Conservation (phyloP, 2,888 invertebrate genomes). For the Lycocerus yunnanus region DNA sequence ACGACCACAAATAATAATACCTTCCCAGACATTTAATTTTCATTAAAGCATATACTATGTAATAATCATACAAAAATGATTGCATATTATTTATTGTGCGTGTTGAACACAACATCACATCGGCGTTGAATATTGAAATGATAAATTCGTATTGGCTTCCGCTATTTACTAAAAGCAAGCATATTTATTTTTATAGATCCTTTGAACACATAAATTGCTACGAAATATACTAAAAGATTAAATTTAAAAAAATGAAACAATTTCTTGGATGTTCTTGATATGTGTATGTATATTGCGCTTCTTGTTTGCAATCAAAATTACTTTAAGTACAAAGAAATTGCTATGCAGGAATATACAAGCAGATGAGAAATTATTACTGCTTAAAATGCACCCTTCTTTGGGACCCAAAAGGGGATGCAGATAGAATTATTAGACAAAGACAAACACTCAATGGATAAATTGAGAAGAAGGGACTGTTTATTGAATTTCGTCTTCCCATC, state of each 20-base stretch:
- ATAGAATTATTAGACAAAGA: constrained; percentile 17
- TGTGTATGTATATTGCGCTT: not conserved
- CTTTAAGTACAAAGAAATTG: not conserved
- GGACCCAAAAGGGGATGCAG: not conserved
- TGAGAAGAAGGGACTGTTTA: constrained; percentile 14
- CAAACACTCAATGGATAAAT: constrained; percentile 2
- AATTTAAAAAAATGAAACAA: not conserved
- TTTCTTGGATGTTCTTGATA: not conserved
- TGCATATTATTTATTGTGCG: not conserved
- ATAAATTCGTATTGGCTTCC: constrained; percentile 2
- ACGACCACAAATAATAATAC: constrained; percentile 12
- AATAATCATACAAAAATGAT: not conserved
- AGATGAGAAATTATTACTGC: constrained; percentile 7
- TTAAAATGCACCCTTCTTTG: constrained; percentile 28
- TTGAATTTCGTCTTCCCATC: constrained; percentile 11
- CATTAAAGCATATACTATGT: not conserved
- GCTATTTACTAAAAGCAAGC: not conserved
- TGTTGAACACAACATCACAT: not conserved
- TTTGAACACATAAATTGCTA: not conserved
- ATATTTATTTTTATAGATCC: not conserved
- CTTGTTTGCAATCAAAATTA: not conserved
- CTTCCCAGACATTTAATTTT: not conserved
- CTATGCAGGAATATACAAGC: not conserved
- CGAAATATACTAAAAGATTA: not conserved
- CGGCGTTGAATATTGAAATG: not conserved